Conservation (phyloP, 2,888 invertebrate species). For the Pharmacophagus antenor region DNA sequence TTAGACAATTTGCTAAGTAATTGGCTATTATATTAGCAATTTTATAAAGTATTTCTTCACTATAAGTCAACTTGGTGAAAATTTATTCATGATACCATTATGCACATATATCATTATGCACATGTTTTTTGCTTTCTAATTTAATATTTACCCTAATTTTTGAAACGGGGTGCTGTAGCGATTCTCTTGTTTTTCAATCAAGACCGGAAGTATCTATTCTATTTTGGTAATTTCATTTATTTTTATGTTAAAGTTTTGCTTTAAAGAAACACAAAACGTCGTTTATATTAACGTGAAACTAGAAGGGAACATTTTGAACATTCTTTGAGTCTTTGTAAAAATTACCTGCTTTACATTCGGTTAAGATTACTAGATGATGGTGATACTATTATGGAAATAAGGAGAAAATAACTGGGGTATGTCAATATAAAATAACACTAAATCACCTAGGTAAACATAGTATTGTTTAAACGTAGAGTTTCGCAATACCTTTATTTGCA, state of each 20-base stretch:
- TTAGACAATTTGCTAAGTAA: slow-evolving; percentile 51
- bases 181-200: slow-evolving; percentile 65
- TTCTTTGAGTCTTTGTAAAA: neutral
- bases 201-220: slow-evolving; percentile 62
- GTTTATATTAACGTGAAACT: neutral
- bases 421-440: slow-evolving; percentile 15
- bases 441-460: slow-evolving; percentile 15
- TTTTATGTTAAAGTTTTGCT: slow-evolving; percentile 20
- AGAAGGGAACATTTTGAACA: neutral
- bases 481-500: slow-evolving; percentile 44
- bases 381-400: too few relatives aligned
- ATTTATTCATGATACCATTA: neutral
- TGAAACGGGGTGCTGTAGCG: slow-evolving; percentile 72
- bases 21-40: slow-evolving; percentile 45
- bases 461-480: slow-evolving; percentile 15
- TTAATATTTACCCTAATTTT: slow-evolving; percentile 57
- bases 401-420: too few relatives aligned
- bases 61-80: slow-evolving; percentile 34
- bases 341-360: neutral
- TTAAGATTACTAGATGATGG: slow-evolving; percentile 5
- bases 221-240: slow-evolving; percentile 42
- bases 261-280: neutral
- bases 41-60: slow-evolving; percentile 16
- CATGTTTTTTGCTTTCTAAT: slow-evolving; percentile 12
- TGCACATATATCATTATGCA: neutral